Evolutionary conservation across 2,888 invertebrate genomes (phyloP), one percentile per base, ranked within the genome.

Genomic region (Blera fallax): DNA sequence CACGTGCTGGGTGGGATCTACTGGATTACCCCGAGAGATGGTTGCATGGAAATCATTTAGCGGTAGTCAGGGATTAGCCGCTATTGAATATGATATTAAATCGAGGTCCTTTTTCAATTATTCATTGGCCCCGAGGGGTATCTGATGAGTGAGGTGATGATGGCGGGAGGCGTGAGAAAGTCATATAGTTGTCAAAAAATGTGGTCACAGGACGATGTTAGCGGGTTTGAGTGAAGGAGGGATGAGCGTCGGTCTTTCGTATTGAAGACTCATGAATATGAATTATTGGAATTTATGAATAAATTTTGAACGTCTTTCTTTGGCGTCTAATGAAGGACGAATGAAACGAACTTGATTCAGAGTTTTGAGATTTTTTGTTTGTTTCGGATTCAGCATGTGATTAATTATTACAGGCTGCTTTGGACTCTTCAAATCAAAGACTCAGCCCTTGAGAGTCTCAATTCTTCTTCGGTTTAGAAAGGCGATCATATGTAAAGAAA

Each of bases 11-110:
- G 69, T 82, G 84, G 87, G 88, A 87, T 88, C 87, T 73, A 77
- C 67, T 65, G 83, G 87, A 88, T 88, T 87, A 88, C 87, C 74
- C 72, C 45, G 50, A 21, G 60, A 29, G 62, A 58, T 88, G 87
- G 88, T 87, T 84, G 83, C 87, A 80, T 87, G 87, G 87, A 88
- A 87, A 88, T 88, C 88, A 87, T 88, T 88, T 88, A 88, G 87
- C 88, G 87, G 88, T 88, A 87, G 88, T 88, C 81, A 45, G 73
- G 88, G 88, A 88, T 88, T 88, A 88, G 87, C 77, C 78, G 74
- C 73, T 74, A 84, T 84, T 87, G 81, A 85, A 74, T 85, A 84
- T 87, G 77, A 83, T 87, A 87, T 81, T 84, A 83, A 83, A 70
- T 74, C 80, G 80, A 81, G 73, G 79, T 87, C 83, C 77, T 87